Percentiles rank a stretch among this genome's conserved stretches.
phyloP scores from a whole-genome alignment of 2,797 vertebrate species.

The Lepilemur ruficaudatus region DNA sequence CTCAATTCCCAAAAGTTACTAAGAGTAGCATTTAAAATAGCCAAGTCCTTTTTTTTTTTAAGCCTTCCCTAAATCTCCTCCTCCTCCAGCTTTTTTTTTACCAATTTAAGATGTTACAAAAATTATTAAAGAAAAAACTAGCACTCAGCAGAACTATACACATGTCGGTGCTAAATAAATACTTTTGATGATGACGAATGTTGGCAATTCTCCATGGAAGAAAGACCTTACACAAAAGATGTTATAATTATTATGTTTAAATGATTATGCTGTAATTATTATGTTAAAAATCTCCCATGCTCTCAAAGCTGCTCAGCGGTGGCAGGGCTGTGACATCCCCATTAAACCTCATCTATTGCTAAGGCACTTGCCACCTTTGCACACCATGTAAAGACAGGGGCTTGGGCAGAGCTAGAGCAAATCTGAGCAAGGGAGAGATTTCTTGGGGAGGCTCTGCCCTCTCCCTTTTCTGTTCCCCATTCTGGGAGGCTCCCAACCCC shows the following conservation, averaged over 20 bases:
- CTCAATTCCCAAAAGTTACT: not conserved
- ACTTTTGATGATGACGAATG: slow-evolving; percentile 73
- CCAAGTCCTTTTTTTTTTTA: slow-evolving; percentile 6
- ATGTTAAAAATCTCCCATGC: slow-evolving; percentile 75
- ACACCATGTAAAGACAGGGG: not conserved
- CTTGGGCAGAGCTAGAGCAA: not conserved
- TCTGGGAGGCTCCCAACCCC: not conserved
- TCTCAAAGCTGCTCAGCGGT: slow-evolving; percentile 58
- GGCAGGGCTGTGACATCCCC: slow-evolving; percentile 70
- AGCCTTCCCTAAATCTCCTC: slow-evolving; percentile 32
- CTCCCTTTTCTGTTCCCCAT: not conserved
- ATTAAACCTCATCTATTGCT: slow-evolving; percentile 58
- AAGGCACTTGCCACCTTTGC: slow-evolving; percentile 42
- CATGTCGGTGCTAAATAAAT: slow-evolving; percentile 74
- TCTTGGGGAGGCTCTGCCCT: rapidly evolving
- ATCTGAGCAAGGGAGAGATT: rapidly evolving
- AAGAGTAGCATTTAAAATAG: slow-evolving; percentile 48
- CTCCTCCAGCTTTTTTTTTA: slow-evolving; percentile 57
- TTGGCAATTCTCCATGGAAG: slow-evolving; percentile 73
- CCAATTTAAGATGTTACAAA: slow-evolving; percentile 59
- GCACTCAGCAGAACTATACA: slow-evolving; percentile 67
- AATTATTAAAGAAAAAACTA: slow-evolving; percentile 63
- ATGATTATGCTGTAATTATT: slow-evolving; percentile 79
- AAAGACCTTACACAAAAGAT: slow-evolving; percentile 77
- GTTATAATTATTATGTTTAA: slow-evolving; percentile 81